Percentiles rank a stretch among this genome's conserved stretches.
Evolutionary conservation across 2,888 invertebrate species (phyloP).

Genomic region (Pharmacophagus antenor): DNA sequence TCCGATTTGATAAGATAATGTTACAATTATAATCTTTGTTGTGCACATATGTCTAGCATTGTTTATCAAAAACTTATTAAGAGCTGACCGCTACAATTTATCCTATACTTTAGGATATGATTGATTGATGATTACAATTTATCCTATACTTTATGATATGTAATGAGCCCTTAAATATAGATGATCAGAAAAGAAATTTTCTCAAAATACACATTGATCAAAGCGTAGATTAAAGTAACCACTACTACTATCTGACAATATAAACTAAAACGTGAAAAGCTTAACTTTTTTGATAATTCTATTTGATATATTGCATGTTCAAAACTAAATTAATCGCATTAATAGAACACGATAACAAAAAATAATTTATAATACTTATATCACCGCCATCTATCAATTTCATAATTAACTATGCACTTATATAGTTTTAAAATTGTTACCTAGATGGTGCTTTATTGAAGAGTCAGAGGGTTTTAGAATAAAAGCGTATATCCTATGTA

Average conservation of each 20-base stretch:
- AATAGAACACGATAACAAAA: neutral
- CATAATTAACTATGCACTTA: neutral
- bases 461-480: too few relatives aligned
- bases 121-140: too few relatives aligned
- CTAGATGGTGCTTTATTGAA: neutral
- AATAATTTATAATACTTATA: neutral
- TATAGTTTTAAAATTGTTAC: neutral
- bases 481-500: neutral
- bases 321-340: neutral
- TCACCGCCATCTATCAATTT: neutral
- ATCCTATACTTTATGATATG: too few relatives aligned
- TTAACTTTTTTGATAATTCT: neutral
- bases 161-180: too few relatives aligned
- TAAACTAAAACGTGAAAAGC: neutral
- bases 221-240: neutral
- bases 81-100: too few relatives aligned
- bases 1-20: constrained; percentile 5
- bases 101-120: too few relatives aligned
- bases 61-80: neutral
- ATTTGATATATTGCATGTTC: neutral
- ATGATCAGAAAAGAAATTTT: too few relatives aligned
- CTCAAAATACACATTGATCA: too few relatives aligned
- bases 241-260: neutral
- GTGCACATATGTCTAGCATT: neutral
- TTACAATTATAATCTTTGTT: neutral